A percentile compares a stretch with the other conserved stretches of the same genome.
Conservation (phyloP, 2,113 vertebrate genomes). For the Gallinago undulata region DNA sequence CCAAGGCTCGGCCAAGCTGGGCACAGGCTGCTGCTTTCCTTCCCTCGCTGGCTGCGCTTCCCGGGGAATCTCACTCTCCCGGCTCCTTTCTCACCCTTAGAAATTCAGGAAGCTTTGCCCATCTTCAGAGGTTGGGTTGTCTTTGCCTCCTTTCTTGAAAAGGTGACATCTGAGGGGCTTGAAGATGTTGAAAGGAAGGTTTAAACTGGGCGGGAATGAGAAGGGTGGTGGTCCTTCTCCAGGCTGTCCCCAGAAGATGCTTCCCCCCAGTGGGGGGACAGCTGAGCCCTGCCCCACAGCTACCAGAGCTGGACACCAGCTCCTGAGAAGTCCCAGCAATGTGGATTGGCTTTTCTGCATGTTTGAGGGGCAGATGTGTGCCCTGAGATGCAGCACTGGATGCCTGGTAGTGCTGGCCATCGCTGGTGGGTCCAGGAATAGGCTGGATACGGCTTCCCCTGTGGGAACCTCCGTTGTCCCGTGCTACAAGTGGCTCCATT, state of each 20-base stretch:
- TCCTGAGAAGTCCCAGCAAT: accelerated
- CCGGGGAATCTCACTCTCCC: neutral
- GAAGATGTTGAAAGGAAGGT: neutral
- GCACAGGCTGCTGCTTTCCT: neutral
- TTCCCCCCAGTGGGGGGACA: neutral
- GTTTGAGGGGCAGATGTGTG: neutral
- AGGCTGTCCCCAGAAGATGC: neutral
- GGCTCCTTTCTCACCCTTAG: neutral
- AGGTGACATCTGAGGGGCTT: neutral
- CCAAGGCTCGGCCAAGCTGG: neutral
- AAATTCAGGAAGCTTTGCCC: neutral
- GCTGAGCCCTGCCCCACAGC: accelerated
- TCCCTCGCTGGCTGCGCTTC: neutral
- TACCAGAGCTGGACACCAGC: neutral
- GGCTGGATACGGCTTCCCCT: neutral
- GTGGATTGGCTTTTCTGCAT: neutral
- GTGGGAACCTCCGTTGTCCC: neutral
- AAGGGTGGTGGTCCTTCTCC: neutral
- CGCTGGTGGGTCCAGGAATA: neutral
- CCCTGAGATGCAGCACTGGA: neutral
- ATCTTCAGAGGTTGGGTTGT: accelerated
- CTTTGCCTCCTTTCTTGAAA: neutral
- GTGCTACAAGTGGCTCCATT: neutral
- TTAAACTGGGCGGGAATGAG: neutral
- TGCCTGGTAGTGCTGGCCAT: neutral